Evolutionary conservation across 2,113 vertebrate species (phyloP).

Genomic region (Zootoca vivipara): DNA sequence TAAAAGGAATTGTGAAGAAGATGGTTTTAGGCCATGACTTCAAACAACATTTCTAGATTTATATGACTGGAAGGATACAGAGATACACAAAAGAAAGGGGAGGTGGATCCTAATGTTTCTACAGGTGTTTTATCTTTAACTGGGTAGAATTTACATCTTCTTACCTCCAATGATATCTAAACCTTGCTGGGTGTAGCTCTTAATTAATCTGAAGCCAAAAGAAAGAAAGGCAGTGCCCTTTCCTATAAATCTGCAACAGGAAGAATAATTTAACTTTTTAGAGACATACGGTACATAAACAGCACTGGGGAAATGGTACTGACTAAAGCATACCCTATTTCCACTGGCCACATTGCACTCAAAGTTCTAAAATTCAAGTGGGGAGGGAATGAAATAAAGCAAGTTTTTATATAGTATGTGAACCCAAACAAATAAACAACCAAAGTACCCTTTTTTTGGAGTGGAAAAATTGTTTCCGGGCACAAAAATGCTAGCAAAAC

Average conservation of each 20-base stretch:
- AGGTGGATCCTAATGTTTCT: neutral
- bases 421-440: no score
- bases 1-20: constrained; percentile 9
- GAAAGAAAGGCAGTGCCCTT: constrained; percentile 8
- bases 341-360: neutral
- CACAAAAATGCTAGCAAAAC: neutral
- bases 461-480: neutral
- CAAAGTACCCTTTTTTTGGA: neutral
- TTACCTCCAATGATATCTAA: constrained; percentile 38
- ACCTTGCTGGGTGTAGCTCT: constrained; percentile 11
- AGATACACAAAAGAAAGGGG: neutral
- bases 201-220: constrained; percentile 30
- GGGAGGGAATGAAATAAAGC: neutral
- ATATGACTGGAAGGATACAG: neutral
- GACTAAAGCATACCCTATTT: no score
- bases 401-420: no score
- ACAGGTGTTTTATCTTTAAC: neutral
- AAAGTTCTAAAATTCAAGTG: neutral
- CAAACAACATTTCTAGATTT: constrained; percentile 1
- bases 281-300: neutral
- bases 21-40: neutral
- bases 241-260: constrained; percentile 9
- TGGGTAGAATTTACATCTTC: neutral
- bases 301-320: neutral
- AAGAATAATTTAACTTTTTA: neutral